Percentiles rank a stretch among this genome's conserved stretches.
Evolutionary conservation across 2,888 invertebrate species (phyloP).

Genomic region (Trachelus stipa): DNA sequence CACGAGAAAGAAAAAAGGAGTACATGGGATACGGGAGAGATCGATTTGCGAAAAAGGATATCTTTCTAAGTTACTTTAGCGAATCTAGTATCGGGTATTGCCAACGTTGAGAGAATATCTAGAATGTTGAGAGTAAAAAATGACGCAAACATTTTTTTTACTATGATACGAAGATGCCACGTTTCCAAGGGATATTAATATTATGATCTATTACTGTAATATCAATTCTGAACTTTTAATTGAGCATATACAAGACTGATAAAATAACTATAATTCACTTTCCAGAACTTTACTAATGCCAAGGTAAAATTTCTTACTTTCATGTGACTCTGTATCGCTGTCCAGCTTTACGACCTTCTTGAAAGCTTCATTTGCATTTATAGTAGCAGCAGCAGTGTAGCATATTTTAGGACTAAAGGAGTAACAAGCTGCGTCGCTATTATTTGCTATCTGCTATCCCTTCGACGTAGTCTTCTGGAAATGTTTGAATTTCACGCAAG

Average conservation of each 20-base stretch:
- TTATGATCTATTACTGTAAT: neutral
- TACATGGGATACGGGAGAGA: too few species aligned
- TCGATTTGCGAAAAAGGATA: neutral
- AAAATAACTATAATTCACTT: neutral
- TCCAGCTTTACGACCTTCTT: neutral
- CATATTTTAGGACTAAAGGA: neutral
- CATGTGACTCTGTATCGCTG: neutral
- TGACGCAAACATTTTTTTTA: neutral
- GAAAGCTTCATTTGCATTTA: slow-evolving; percentile 14
- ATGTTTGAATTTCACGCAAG: neutral
- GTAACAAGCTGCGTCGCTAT: slow-evolving; percentile 6
- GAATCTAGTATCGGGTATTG: neutral
- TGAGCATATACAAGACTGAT: neutral
- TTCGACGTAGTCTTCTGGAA: neutral
- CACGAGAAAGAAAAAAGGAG: neutral
- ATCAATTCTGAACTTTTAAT: neutral
- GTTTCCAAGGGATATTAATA: too few species aligned
- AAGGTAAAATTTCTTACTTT: neutral
- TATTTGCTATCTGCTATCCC: neutral
- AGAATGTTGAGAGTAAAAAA: neutral
- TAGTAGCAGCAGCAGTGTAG: neutral
- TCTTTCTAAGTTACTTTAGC: neutral
- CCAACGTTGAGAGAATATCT: neutral
- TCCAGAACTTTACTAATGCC: neutral
- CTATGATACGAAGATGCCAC: neutral